Conservation (phyloP, 2,888 invertebrate genomes). For the Hetaerina titia region DNA sequence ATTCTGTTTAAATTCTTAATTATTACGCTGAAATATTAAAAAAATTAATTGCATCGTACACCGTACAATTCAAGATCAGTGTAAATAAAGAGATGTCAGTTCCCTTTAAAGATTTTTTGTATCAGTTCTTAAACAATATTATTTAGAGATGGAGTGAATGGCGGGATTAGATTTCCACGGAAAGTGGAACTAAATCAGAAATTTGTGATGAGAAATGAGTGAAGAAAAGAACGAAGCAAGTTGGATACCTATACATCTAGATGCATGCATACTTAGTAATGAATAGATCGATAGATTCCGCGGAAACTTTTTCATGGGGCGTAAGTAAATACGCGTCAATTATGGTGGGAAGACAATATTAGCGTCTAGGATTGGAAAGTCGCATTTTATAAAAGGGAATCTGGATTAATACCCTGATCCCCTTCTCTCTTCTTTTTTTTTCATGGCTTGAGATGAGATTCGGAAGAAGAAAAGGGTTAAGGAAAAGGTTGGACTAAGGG, state of each 20-base stretch:
- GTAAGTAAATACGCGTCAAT: conserved; percentile 62
- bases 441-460: neutral
- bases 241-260: neutral
- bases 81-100: neutral
- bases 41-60: too few species aligned
- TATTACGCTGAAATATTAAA: too few species aligned
- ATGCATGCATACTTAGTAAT: neutral
- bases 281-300: conserved; percentile 25
- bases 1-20: too few species aligned
- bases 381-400: conserved; percentile 55
- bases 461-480: neutral
- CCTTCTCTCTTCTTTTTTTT: neutral
- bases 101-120: neutral
- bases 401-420: conserved; percentile 34
- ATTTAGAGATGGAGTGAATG: neutral
- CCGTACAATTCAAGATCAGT: neutral
- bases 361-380: conserved; percentile 37
- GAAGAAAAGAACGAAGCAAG: neutral
- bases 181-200: neutral
- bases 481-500: neutral
- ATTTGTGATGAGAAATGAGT: neutral
- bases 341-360: conserved; percentile 4
- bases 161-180: conserved; percentile 38
- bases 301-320: neutral
- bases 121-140: neutral